phyloP scores from a whole-genome alignment of 2,797 vertebrate genomes.

The Hylomyscus alleni region DNA sequence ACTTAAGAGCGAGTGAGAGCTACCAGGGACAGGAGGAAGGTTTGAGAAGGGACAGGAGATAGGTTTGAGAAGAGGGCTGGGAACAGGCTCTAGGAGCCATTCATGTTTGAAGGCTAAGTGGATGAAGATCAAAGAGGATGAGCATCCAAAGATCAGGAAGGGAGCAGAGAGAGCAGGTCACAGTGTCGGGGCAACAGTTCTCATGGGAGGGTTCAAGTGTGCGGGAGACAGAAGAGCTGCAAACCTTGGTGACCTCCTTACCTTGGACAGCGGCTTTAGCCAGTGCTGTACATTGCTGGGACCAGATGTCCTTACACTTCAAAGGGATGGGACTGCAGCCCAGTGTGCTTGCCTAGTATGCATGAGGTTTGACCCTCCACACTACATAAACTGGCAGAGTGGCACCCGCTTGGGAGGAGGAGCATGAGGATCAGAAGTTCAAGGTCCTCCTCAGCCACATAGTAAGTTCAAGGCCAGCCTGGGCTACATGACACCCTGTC shows the following conservation, averaged over 20 bases:
- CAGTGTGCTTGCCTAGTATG: background rate
- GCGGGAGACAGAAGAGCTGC: background rate
- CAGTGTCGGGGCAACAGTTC: background rate
- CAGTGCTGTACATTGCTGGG: background rate
- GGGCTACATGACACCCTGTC: background rate
- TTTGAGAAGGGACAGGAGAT: background rate
- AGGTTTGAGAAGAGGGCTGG: background rate
- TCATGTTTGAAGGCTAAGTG: background rate
- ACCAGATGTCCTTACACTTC: background rate
- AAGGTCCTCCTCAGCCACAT: background rate
- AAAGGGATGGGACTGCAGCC: background rate
- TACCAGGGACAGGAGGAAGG: background rate
- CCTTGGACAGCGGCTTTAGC: background rate
- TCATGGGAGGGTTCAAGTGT: background rate
- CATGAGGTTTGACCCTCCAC: background rate
- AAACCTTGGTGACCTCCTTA: background rate
- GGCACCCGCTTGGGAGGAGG: background rate
- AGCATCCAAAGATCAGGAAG: background rate
- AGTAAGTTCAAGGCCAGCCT: background rate
- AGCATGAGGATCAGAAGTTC: background rate
- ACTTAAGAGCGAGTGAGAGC: background rate
- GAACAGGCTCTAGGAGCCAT: background rate
- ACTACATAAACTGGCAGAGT: background rate
- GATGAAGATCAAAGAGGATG: background rate
- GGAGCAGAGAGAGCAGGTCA: background rate